A percentile compares a stretch with the other conserved stretches of the same genome.
phyloP scores from a whole-genome alignment of 2,113 vertebrate species.

The Myxocyprinus asiaticus region DNA sequence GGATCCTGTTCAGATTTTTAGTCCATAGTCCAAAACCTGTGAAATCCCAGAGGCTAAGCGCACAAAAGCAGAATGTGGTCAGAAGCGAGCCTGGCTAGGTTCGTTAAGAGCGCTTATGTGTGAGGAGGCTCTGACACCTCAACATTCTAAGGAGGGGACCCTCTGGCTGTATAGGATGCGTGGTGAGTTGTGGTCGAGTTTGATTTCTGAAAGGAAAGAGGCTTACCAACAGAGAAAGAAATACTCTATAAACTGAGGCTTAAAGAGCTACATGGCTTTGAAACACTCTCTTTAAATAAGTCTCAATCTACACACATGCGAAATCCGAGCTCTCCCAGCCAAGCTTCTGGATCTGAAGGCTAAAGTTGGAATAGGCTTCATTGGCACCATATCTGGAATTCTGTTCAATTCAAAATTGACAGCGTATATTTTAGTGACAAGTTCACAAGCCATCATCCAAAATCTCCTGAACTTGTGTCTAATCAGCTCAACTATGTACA shows the following conservation, averaged over 20 bases:
- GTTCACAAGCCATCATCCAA: conserved; percentile 25
- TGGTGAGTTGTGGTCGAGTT: background rate
- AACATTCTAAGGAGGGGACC: background rate
- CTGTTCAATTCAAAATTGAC: conserved; percentile 30
- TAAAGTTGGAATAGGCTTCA: conserved; percentile 19
- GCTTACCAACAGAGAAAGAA: conserved; percentile 21
- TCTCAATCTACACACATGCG: conserved; percentile 40
- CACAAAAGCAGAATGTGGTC: conserved; percentile 15
- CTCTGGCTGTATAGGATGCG: background rate
- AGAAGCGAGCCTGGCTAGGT: background rate
- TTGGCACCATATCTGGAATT: conserved; percentile 39
- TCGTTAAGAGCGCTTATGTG: conserved; percentile 54
- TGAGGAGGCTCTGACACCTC: conserved; percentile 58
- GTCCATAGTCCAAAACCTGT: conserved; percentile 22
- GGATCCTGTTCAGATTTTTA: conserved; percentile 25
- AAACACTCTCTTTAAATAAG: conserved; percentile 30
- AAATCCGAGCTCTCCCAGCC: conserved; percentile 40
- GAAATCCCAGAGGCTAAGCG: conserved; percentile 8
- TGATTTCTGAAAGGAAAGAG: conserved; percentile 20
- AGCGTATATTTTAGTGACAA: conserved; percentile 19
- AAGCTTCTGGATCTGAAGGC: conserved; percentile 40
- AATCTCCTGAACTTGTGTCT: conserved; percentile 3
- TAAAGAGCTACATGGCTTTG: conserved; percentile 39
- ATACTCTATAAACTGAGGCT: conserved; percentile 14
- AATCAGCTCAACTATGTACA: conserved; percentile 5